A percentile compares a stretch with the other conserved stretches of the same genome.
Conservation (phyloP, 1,140 invertebrate genomes). For the Euura lappo region DNA sequence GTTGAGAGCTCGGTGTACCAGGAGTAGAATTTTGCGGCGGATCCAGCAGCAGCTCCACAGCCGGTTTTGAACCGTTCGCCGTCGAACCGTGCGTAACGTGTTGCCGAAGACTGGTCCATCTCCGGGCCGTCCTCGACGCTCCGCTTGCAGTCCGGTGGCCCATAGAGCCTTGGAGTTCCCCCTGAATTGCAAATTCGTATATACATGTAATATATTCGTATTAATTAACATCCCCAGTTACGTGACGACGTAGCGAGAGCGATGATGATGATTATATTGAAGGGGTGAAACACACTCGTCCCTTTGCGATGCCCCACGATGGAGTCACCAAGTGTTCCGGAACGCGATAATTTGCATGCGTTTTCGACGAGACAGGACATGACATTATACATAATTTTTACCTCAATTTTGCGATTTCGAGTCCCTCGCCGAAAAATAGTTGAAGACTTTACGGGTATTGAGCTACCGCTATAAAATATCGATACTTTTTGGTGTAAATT, state of each 20-base stretch:
- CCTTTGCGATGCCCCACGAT: no score
- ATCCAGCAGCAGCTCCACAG: constrained; percentile 47
- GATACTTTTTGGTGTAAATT: no score
- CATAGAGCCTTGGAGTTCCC: constrained; percentile 9
- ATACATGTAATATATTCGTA: background rate
- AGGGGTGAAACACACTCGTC: background rate
- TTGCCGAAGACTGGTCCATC: constrained; percentile 61
- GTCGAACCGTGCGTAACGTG: constrained; percentile 42
- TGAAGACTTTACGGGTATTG: no score
- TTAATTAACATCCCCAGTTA: background rate
- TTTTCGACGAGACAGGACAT: no score
- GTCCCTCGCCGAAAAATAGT: no score
- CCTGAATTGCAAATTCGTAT: constrained; percentile 15
- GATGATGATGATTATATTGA: background rate
- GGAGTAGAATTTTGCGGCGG: constrained; percentile 48
- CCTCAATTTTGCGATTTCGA: no score
- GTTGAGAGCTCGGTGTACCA: constrained; percentile 49
- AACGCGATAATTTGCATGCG: no score
- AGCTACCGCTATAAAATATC: no score
- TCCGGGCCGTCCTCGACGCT: constrained; percentile 45
- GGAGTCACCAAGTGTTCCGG: no score
- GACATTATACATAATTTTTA: no score
- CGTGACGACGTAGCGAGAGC: background rate
- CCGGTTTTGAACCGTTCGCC: constrained; percentile 40
- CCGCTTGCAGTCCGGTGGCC: constrained; percentile 39